Base-by-base conservation (phyloP, 2,888 invertebrate species). In the Melieria crassipennis region DNA sequence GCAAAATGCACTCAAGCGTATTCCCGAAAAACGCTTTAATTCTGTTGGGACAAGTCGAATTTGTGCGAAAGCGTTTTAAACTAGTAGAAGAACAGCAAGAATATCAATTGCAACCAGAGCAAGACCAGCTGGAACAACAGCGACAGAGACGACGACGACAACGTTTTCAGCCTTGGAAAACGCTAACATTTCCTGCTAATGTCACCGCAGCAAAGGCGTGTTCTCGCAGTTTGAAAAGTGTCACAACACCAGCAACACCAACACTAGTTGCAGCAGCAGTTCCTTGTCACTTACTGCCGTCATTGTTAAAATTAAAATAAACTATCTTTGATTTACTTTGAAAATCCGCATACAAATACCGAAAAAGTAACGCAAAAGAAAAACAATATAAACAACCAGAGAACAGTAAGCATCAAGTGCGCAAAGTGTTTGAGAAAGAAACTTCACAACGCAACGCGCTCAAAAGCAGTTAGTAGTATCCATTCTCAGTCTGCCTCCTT, bases 1-100 rank as follows among this genome's bases (percentile, higher is more conserved):
- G 80, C 84, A 84, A 83, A 84, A 83, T 83, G 83, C 81, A 78
- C 82, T 80, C 82, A 75, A 78, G 78, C 81, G 82, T 78, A 79
- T 75, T 78, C 74, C 75, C 11, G 7, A 71, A 70, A 65, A 78
- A 71, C 75, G 72, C 75, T 76, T 78, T 73, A 63, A 72, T 72
- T 72, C 74, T 73, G 73, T 74, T 75, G 76, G 73, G 74, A 71
- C 62, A 75, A 73, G 72, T 69, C 68, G 68, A 75, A 70, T 65
- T 72, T 70, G 58, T 64, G 69, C 69, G 65, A 72, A 74, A 72
- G 77, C 79, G 79, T 78, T 78, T 75, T 42, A 60, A 64, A 60
- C 65, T 67, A 71, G 71, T 30, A 64, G 76, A 80, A 69, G 63
- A 64, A 30, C 56, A 67, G 43, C 43, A 63, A 50, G 50, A 48